Conservation (phyloP, 2,113 vertebrate species). For the Isichthys henryi region DNA sequence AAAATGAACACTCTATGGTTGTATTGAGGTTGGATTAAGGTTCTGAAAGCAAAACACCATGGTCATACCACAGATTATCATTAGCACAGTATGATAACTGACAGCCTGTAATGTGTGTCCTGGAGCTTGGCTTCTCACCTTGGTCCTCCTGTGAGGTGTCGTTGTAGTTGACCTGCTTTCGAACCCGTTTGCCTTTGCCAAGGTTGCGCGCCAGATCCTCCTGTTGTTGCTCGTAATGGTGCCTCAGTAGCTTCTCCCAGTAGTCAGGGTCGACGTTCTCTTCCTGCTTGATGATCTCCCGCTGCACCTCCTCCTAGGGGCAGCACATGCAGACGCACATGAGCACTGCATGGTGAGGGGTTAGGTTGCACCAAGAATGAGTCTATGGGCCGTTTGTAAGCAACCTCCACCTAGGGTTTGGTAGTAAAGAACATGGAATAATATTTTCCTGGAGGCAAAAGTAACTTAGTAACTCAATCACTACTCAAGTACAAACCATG, state of each 20-base stretch:
- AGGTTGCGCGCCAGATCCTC: slow-evolving; percentile 91
- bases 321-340: slow-evolving; percentile 15
- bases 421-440: neutral
- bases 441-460: neutral
- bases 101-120: neutral
- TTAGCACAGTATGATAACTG: neutral
- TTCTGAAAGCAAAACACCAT: neutral
- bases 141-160: slow-evolving; percentile 95
- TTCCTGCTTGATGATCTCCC: slow-evolving; percentile 98
- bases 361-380: neutral
- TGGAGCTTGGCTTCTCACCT: slow-evolving; percentile 56
- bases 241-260: slow-evolving; percentile 94
- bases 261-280: slow-evolving; percentile 97
- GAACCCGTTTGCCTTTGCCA: slow-evolving; percentile 91
- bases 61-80: neutral
- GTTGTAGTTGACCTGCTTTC: slow-evolving; percentile 99
- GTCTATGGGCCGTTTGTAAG: neutral
- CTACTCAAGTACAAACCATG: neutral
- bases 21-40: neutral
- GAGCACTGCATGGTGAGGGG: neutral
- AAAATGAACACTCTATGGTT: neutral
- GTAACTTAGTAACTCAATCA: neutral
- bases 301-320: slow-evolving; percentile 85
- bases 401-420: neutral
- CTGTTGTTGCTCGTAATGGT: slow-evolving; percentile 97